Evolutionary conservation across 2,113 vertebrate species (phyloP).

Genomic region (Clarias macrocephalus): DNA sequence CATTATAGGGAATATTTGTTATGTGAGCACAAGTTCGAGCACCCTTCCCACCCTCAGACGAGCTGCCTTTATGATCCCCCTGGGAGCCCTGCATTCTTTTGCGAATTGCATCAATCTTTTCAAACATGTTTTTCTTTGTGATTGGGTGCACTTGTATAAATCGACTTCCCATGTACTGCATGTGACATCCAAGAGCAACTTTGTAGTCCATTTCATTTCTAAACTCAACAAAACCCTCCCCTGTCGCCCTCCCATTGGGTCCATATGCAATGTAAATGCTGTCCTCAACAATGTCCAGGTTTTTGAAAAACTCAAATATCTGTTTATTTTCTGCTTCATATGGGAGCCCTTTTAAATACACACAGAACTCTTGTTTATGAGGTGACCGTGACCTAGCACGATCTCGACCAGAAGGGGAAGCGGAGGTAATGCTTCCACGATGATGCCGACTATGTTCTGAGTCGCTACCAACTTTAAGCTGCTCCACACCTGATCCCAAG

Average conservation of each 20-base stretch:
- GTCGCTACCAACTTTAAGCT: constrained; percentile 70
- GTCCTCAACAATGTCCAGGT: constrained; percentile 91
- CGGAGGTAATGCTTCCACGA: constrained; percentile 69
- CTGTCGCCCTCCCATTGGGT: constrained; percentile 93
- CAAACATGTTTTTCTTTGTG: constrained; percentile 93
- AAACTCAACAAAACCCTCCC: constrained; percentile 96
- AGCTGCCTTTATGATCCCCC: constrained; percentile 81
- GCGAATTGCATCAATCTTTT: constrained; percentile 92
- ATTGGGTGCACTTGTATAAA: constrained; percentile 98
- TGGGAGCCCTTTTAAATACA: constrained; percentile 95
- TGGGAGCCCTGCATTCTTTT: constrained; percentile 86
- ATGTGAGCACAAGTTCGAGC: constrained; percentile 89
- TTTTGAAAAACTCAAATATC: constrained; percentile 97
- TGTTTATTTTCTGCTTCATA: constrained; percentile 97
- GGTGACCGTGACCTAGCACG: constrained; percentile 92
- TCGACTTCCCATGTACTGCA: constrained; percentile 96
- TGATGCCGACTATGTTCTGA: constrained; percentile 65
- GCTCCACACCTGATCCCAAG: constrained; percentile 68
- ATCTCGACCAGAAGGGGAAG: constrained; percentile 78
- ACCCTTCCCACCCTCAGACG: constrained; percentile 76
- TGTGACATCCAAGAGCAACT: constrained; percentile 89
- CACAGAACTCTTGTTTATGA: constrained; percentile 90
- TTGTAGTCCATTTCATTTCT: constrained; percentile 92
- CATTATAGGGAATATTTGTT: constrained; percentile 95
- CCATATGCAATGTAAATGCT: constrained; percentile 96